phyloP scores from a whole-genome alignment of 2,113 vertebrate genomes.

The Odocoileus hemionus region DNA sequence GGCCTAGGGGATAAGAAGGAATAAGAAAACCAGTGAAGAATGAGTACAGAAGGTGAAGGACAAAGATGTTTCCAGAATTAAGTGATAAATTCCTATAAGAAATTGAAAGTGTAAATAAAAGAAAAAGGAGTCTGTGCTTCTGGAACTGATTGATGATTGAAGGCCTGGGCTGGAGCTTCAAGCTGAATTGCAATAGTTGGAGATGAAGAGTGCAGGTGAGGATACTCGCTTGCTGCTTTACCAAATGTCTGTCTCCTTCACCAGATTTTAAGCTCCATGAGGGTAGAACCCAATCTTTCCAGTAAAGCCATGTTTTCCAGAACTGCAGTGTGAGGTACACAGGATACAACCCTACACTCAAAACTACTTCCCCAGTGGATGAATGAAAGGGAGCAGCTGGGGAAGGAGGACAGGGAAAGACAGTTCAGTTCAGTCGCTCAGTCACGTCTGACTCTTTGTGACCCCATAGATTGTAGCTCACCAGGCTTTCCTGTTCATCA shows the following conservation, averaged over 20 bases:
- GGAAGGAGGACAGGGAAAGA: neutral
- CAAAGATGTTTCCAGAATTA: neutral
- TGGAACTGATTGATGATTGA: neutral
- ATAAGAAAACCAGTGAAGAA: neutral
- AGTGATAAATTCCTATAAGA: neutral
- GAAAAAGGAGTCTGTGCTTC: neutral
- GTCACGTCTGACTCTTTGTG: neutral
- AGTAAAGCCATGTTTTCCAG: neutral
- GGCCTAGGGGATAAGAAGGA: neutral
- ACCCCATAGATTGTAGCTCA: neutral
- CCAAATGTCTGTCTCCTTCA: neutral
- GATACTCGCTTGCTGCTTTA: neutral
- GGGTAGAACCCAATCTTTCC: neutral
- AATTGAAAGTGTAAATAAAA: neutral
- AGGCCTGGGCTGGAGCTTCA: neutral
- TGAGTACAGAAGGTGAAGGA: neutral
- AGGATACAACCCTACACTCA: neutral
- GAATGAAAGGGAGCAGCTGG: neutral
- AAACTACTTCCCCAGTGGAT: neutral
- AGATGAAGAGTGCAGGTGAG: neutral
- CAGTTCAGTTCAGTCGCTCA: neutral
- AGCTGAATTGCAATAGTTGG: neutral
- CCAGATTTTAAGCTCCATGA: neutral
- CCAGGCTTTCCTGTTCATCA: neutral
- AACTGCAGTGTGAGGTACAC: neutral